Base-by-base conservation (phyloP, 2,888 invertebrate genomes). In the Nebria brevicollis region DNA sequence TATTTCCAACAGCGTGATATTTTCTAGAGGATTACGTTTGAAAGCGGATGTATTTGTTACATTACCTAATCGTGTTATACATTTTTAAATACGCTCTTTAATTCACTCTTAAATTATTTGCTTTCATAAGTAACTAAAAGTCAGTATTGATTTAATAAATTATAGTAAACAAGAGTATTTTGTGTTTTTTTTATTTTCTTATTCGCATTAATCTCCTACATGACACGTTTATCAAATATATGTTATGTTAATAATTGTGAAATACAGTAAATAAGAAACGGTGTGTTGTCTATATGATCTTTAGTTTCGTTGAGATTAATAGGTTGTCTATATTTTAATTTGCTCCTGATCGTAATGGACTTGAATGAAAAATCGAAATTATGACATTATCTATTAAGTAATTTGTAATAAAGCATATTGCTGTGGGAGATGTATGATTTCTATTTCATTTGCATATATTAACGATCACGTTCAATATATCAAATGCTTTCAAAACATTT, bases 1-100 rank as follows among this genome's bases (percentile, higher is more conserved):
- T 77, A 72, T 26, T 77, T 70, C 70, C 70, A 70, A 68, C 70
- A 70, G 20, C 68, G 68, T 68, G 20, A 70, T 54, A 54, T 54
- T 54, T 54, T 54, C 6, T 54, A 54, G 54, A 1, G 54, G 54
- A 54, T 54, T 54, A 54, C 54, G 4, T 54, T 54, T 54, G 54
- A 54, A 54, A 54, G 54, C 54, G 54, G 54, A 54, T 54, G 13
- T 54, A 54, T 54, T 54, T 54, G 54, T 54, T 54, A 54, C 54
- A 54, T 54, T 54, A 54, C 54, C 54, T 54, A 54, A 54, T 54
- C 54, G 54, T 54, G 54, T 54, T 54, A 54, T 54, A 54, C 54
- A 54, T 54, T 1, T 54, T 6, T 8, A 54, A 54, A 54, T 3
- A 6, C 54, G 54, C 6, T 43, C 43, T 43, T 43, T 43, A 43